Evolutionary conservation across 2,888 invertebrate genomes (phyloP), one percentile per base, ranked within the genome.

Genomic region (Aleiodes leptofemur): DNA sequence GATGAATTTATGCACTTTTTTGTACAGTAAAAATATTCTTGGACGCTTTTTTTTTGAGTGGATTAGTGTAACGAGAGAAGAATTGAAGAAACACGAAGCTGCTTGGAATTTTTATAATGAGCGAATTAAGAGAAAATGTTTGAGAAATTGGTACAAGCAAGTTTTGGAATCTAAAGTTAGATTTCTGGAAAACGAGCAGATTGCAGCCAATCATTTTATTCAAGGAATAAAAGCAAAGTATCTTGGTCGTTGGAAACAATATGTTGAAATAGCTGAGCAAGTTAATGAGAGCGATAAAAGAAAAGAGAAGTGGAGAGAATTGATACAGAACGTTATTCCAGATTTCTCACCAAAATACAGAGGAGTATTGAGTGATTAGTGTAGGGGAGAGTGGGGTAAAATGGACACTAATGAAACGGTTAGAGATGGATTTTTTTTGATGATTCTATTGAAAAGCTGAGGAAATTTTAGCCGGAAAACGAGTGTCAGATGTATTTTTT

Each of bases 61-160:
- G 89, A 81, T 76, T 61, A 56, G 76, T 2, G 38, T 76, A 4
- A 73, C 79, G 0, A 79, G 74, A 29, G 78, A 82, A 34, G 79
- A 75, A n/a, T 83, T 75, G 8, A 89, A 92, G 79, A 93, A 93
- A 85, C 90, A 91, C 83, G 93, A 94, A 90, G 94, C 94, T 0
- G 95, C 96, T 3, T 91, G 92, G 73, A 95, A 96, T 86, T 94
- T 94, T 88, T 92, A 93, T 81, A 94, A 95, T 77, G 90, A 94
- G 73, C 92, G 91, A 80, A 83, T 93, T n/a, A 90, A 90, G 61
- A 91, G 92, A 69, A 83, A 90, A 56, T 90, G 90, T 66, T 92
- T 94, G 69, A 88, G 89, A 50, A 88, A 88, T 74, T 93, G 94
- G 90, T 86, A 89, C 3, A 86, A 88, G 59, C 90, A 90, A 23